phyloP scores from a whole-genome alignment of 2,113 vertebrate genomes.

The Oceanodroma tethys region DNA sequence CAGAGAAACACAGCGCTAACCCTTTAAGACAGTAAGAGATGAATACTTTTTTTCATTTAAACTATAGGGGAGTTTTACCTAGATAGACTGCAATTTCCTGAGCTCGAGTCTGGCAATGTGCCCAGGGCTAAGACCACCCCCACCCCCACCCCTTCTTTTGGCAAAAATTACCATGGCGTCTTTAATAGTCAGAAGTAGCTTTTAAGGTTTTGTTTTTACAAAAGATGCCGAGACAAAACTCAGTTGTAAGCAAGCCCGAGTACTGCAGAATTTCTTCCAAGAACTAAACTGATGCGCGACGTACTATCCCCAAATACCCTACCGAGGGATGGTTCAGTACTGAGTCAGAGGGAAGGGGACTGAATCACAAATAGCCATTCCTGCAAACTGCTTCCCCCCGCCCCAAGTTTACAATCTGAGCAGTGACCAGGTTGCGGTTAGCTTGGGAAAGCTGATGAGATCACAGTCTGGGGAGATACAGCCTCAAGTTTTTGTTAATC shows the following conservation, averaged over 20 bases:
- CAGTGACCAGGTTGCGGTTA: constrained; percentile 50
- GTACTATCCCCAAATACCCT: constrained; percentile 12
- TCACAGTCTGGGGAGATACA: constrained; percentile 46
- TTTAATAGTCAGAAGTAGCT: constrained; percentile 6
- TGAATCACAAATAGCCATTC: constrained; percentile 41
- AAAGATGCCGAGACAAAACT: constrained; percentile 18
- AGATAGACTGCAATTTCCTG: constrained; percentile 68
- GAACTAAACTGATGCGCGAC: neutral
- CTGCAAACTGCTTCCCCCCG: neutral
- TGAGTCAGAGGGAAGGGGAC: constrained; percentile 24
- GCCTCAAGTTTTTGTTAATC: constrained; percentile 7
- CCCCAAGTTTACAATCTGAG: constrained; percentile 1
- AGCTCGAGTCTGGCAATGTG: constrained; percentile 36
- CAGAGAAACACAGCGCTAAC: neutral
- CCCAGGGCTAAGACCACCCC: constrained; percentile 47
- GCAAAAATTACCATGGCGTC: constrained; percentile 37
- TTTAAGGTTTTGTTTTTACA: constrained; percentile 6
- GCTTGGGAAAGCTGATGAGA: constrained; percentile 55
- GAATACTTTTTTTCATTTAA: constrained; percentile 58
- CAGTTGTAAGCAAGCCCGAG: neutral
- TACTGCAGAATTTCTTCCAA: neutral
- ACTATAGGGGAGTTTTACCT: constrained; percentile 63
- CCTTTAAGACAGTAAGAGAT: constrained; percentile 55
- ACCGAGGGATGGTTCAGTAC: neutral
- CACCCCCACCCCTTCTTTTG: neutral